Conservation (phyloP, 2,888 invertebrate species). For the Acanthoscelides obtectus region DNA sequence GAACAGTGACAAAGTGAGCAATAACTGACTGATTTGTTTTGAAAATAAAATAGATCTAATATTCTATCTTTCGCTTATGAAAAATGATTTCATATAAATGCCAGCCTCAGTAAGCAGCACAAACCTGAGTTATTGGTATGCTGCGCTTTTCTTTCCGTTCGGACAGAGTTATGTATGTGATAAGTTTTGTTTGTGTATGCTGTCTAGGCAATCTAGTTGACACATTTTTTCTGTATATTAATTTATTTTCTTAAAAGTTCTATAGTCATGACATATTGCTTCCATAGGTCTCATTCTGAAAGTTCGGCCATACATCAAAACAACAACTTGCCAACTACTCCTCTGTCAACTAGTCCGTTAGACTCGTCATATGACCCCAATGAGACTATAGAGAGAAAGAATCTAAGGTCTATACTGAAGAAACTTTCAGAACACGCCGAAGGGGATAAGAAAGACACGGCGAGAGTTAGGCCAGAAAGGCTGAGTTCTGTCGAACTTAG, state of each 20-base stretch:
- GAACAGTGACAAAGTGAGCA: too few species aligned
- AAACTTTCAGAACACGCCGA: slow-evolving; percentile 67
- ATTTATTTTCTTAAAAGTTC: not conserved
- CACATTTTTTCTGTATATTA: not conserved
- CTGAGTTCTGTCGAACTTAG: slow-evolving; percentile 56
- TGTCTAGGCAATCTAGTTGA: too few species aligned
- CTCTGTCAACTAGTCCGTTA: slow-evolving; percentile 38
- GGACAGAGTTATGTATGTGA: too few species aligned
- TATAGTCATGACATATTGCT: slow-evolving; percentile 23
- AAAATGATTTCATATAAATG: too few species aligned
- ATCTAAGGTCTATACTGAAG: slow-evolving; percentile 80
- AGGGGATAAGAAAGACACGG: slow-evolving; percentile 12
- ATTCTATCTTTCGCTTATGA: too few species aligned
- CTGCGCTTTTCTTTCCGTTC: too few species aligned
- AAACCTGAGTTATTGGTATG: too few species aligned
- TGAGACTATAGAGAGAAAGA: slow-evolving; percentile 76
- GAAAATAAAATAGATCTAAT: too few species aligned
- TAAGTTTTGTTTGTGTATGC: too few species aligned
- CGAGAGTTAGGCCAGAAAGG: slow-evolving; percentile 33
- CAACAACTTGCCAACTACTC: slow-evolving; percentile 32
- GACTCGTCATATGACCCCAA: slow-evolving; percentile 64
- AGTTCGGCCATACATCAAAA: slow-evolving; percentile 67
- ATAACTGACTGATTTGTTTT: too few species aligned
- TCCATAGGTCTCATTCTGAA: slow-evolving; percentile 67
- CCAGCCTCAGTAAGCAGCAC: too few species aligned